Conservation (phyloP, 2,113 vertebrate genomes). For the Ramphastos sulfuratus region DNA sequence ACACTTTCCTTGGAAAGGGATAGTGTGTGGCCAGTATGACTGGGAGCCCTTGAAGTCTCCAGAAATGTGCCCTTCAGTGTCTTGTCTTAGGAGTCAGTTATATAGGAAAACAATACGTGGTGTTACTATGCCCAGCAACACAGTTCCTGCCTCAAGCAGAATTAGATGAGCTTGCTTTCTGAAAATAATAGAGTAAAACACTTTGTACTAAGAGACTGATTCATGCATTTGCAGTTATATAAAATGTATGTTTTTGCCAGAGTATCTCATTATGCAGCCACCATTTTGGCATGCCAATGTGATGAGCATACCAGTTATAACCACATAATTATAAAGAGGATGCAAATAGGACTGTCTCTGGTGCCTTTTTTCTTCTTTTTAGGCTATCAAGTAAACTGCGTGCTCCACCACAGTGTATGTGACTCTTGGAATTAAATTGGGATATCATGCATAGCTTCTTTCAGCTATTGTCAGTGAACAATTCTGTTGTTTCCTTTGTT, state of each 20-base stretch:
- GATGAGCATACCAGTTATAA: background rate
- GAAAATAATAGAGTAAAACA: background rate
- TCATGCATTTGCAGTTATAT: background rate
- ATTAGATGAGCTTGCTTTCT: background rate
- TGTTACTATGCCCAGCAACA: background rate
- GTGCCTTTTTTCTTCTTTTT: background rate
- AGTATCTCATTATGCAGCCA: background rate
- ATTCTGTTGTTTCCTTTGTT: background rate
- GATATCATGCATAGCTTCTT: background rate
- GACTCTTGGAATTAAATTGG: background rate
- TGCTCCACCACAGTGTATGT: rapidly evolving
- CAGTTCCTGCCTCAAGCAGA: background rate
- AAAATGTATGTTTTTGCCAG: constrained; percentile 16
- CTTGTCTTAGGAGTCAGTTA: background rate
- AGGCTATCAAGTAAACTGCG: background rate
- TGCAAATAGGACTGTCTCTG: background rate
- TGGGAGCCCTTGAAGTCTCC: background rate
- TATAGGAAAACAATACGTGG: background rate
- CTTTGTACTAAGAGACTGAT: constrained; percentile 17
- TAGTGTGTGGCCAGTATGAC: background rate
- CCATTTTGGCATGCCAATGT: background rate
- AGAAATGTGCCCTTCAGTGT: background rate
- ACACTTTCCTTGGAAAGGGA: background rate
- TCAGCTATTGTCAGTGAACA: background rate
- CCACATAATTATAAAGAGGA: background rate